Conservation (phyloP, 2,113 vertebrate species). For the Lagopus muta region DNA sequence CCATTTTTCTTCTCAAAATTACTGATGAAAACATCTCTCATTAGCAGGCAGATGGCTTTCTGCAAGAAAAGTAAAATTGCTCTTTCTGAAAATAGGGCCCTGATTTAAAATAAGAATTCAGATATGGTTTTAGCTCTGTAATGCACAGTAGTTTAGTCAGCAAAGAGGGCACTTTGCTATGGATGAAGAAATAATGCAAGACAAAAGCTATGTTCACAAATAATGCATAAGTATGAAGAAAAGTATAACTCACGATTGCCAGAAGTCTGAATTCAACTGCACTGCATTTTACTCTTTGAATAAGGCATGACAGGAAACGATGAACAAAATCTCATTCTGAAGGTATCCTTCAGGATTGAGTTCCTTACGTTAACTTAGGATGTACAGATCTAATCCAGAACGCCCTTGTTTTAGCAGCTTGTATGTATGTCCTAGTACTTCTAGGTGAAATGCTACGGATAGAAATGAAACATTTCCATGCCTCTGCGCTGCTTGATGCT, state of each 20-base stretch:
- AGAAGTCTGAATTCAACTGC: background rate
- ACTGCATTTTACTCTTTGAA: background rate
- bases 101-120: constrained; percentile 61
- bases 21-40: constrained; percentile 40
- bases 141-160: constrained; percentile 18
- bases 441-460: background rate
- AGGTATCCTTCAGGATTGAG: background rate
- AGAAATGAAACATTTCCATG: background rate
- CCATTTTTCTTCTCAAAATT: constrained; percentile 58
- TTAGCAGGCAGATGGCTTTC: constrained; percentile 70
- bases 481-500: background rate
- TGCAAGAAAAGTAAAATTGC: constrained; percentile 52
- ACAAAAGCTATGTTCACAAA: constrained; percentile 8
- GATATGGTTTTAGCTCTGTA: constrained; percentile 12
- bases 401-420: background rate
- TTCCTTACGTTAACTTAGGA: background rate
- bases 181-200: background rate
- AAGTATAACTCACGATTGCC: background rate
- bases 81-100: constrained; percentile 51
- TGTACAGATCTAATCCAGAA: background rate
- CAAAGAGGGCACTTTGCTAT: constrained; percentile 8
- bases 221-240: background rate
- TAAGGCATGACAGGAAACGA: background rate
- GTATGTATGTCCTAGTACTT: background rate
- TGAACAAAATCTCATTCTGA: background rate